Base-by-base conservation (phyloP, 2,113 vertebrate species). In the Aepyceros melampus region DNA sequence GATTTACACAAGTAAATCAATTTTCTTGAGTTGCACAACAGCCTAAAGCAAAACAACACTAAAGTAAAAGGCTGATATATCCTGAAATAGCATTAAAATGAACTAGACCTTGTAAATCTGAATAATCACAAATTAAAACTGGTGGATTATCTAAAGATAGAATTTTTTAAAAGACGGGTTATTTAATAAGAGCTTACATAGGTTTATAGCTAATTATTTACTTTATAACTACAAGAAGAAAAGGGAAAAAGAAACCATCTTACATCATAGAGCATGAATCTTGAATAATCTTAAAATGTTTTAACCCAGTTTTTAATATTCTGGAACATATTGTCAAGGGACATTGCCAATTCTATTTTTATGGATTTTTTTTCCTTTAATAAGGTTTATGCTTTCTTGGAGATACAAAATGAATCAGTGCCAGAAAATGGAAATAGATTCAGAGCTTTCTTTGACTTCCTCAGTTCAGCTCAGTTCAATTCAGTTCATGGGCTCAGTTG, bases 1-100 rank as follows among this genome's bases (percentile, higher is more conserved):
- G 90, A 76, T 91, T 96, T 84, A 29, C 1, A 40, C 9, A 79
- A 6, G 51, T 36, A 97, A 81, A 97, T 97, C 92, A 94, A 56
- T 84, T 94, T 21, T 94, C 29, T 87, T 94, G 33, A 97, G 56
- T 92, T 82, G 23, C 17, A 49, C 15, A 87, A 64, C 36, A 93
- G 36, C 86, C 49, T 83, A 95, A 87, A 89, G 67, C 12, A 87
- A 89, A 96, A 53, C 21, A 79, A 79, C 23, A 49, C 17, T 71
- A 56, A 89, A 94, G 33, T 25, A 87, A 93, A 19, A 47, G 9
- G 29, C 56, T 94, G 60, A 31, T 78, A 53, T 74, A 78, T 98
- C 21, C 49, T 89, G 45, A 74, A 10, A 91, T 40, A 47, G 13
- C 5, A 74, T 79, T 56, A 36, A 83, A 94, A 79, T 62, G 14